Percentiles rank a stretch among this genome's conserved stretches.
Evolutionary conservation across 2,113 vertebrate species (phyloP).

Genomic region (Xenopus laevis): DNA sequence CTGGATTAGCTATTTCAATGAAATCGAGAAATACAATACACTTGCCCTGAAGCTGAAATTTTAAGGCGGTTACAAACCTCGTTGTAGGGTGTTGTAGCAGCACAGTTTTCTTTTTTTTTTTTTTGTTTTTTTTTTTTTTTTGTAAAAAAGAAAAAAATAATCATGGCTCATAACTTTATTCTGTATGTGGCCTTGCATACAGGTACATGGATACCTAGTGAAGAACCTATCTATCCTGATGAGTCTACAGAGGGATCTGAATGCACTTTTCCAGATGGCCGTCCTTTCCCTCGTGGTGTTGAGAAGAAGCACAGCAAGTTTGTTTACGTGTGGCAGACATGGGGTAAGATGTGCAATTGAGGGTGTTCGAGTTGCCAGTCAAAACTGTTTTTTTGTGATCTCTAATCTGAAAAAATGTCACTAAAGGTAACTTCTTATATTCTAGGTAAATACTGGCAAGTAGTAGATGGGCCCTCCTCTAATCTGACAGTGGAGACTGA

Average conservation of each 20-base stretch:
- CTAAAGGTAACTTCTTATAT: neutral
- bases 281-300: conserved; percentile 58
- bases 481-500: conserved; percentile 74
- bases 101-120: too few species aligned
- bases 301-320: conserved; percentile 66
- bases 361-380: too few species aligned
- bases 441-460: conserved; percentile 86
- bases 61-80: too few species aligned
- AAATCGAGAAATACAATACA: too few species aligned
- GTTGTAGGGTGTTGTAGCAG: too few species aligned
- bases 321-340: conserved; percentile 88
- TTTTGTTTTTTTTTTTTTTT: too few species aligned
- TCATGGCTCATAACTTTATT: too few species aligned
- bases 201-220: conserved; percentile 72
- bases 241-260: conserved; percentile 42
- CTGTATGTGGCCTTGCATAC: neutral
- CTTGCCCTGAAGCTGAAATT: too few species aligned
- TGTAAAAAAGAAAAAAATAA: too few species aligned
- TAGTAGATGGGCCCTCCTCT: conserved; percentile 79
- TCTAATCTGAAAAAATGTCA: too few species aligned
- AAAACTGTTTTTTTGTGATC: too few species aligned
- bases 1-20: too few species aligned
- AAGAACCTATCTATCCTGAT: conserved; percentile 77
- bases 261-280: conserved; percentile 79
- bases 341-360: conserved; percentile 67